Base-by-base conservation (phyloP, 2,113 vertebrate species). In the Cyanoramphus novaezelandiae region DNA sequence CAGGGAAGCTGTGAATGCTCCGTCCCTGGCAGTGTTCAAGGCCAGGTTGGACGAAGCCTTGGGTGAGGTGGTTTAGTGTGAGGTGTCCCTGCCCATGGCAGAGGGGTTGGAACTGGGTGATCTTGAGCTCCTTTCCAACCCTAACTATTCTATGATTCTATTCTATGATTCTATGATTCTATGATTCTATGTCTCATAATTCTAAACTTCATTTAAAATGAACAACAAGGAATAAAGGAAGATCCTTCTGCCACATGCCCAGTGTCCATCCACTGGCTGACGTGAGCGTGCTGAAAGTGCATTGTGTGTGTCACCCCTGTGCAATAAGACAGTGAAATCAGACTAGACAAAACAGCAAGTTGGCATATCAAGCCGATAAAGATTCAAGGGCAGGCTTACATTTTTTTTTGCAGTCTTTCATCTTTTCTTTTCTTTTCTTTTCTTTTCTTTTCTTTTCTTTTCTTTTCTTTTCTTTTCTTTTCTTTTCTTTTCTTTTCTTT, bases 241-340 rank as follows among this genome's bases (percentile, higher is more conserved):
- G 21, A 52, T 57, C 10, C 8, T 14, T 84, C 7, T 72, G 39
- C 29, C 0, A 0, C 4, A 0, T 28, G 49, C 41, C 55, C 68
- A 63, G 33, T 4, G 0, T 29, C 44, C 19, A 31, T 65, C 6
- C 46, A 13, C 21, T 49, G 47, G 15, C 57, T 87, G 74, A 55
- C 23, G 24, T 5, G 23, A 70, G 23, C n/a, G 49, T 63, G 60
- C 20, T 75, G 86, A 53, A 90, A 59, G 57, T 7, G 31, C 25
- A 16, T 6, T 24, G 23, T 33, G 29, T 17, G 10, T 57, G 65
- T 71, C 72, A 64, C 31, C 46, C 43, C 29, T 16, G 12, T 17
- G 62, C 57, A 47, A 49, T 8, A 17, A 16, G 6, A 72, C 62
- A 69, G 21, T 20, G 29, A 82, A 41, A 71, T 25, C 47, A 67